phyloP scores from a whole-genome alignment of 1,140 invertebrate species.

The Andrena cerasifolii region DNA sequence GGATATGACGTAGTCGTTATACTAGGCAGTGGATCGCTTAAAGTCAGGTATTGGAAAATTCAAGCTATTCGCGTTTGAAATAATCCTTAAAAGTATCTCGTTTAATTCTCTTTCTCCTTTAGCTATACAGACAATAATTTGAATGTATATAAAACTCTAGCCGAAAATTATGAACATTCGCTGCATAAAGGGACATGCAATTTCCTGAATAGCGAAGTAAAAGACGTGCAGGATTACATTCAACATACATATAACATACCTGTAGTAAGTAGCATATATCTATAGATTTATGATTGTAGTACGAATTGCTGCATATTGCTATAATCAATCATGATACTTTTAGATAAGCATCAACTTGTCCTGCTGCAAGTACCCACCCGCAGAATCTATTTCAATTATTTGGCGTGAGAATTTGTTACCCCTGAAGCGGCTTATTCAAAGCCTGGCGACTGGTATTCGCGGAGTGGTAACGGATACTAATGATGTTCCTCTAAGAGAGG shows the following conservation, averaged over 20 bases:
- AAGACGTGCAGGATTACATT: constrained; percentile 72
- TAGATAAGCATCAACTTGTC: constrained; percentile 83
- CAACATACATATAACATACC: constrained; percentile 70
- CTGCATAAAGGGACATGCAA: constrained; percentile 70
- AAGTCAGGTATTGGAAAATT: constrained; percentile 81
- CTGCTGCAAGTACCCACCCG: constrained; percentile 91
- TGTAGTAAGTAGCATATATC: constrained; percentile 69
- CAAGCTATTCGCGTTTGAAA: too few relatives aligned
- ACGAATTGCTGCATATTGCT: neutral
- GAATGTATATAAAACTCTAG: constrained; percentile 83
- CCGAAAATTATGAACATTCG: constrained; percentile 73
- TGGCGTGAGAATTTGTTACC: constrained; percentile 90
- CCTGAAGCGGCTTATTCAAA: constrained; percentile 85
- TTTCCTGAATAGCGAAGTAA: constrained; percentile 62
- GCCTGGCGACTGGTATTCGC: constrained; percentile 85
- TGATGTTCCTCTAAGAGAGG: constrained; percentile 86
- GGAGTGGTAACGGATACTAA: constrained; percentile 87
- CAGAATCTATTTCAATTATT: constrained; percentile 85
- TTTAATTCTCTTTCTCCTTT: constrained; percentile 58
- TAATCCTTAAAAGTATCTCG: too few relatives aligned
- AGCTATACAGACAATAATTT: constrained; percentile 75
- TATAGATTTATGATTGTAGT: neutral
- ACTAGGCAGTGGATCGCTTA: constrained; percentile 85
- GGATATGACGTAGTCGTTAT: constrained; percentile 86
- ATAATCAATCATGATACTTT: constrained; percentile 34